These are phyloP conservation scores for Helobdella robusta DNA, from an alignment of 2,888 invertebrate genomes.

Conservation along the genomic window DNA sequence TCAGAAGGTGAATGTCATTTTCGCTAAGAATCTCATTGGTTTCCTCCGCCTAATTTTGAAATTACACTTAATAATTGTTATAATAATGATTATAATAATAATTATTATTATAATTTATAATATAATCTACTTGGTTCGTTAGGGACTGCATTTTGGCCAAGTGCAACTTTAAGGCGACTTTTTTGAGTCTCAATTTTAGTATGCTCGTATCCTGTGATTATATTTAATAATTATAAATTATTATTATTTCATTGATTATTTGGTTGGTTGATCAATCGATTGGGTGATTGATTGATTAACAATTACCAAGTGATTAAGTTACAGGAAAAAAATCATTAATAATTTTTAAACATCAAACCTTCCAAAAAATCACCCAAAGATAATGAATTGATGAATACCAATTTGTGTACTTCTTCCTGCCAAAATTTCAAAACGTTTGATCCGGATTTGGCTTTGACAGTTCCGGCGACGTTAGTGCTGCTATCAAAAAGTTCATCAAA, in stretches of 20 bases:
- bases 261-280: no score
- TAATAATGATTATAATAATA: neutral
- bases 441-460: neutral
- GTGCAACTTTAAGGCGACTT: constrained; percentile 19
- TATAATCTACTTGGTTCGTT: constrained; percentile 15
- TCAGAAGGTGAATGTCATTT: constrained; percentile 22
- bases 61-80: neutral
- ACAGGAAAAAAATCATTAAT: no score
- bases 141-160: constrained; percentile 24
- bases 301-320: no score
- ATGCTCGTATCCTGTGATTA: constrained; percentile 19
- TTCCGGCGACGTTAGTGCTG: neutral
- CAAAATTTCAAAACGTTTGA: constrained; percentile 20
- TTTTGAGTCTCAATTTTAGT: constrained; percentile 20
- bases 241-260: no score
- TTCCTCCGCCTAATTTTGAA: constrained; percentile 12
- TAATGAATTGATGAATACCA: neutral
- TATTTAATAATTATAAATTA: no score
- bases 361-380: no score
- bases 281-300: no score
- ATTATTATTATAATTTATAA: neutral
- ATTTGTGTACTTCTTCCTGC: constrained; percentile 24
- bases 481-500: constrained; percentile 23
- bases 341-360: no score
- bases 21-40: constrained; percentile 21